Evolutionary conservation across 2,888 invertebrate genomes (phyloP).

Genomic region (Andrena praecox): DNA sequence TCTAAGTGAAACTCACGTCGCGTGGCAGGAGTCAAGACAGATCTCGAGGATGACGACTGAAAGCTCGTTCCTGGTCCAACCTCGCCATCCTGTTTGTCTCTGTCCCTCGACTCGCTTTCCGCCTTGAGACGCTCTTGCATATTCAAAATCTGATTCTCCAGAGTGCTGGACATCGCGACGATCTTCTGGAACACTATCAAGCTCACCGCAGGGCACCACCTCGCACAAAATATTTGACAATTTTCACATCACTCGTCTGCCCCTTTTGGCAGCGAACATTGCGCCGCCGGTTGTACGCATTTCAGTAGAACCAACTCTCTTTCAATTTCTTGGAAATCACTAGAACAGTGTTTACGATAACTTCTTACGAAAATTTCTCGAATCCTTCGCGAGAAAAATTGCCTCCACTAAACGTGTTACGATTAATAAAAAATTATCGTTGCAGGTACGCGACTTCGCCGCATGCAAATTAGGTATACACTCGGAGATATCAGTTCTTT

Average conservation of each 20-base stretch:
- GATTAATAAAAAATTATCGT: neutral
- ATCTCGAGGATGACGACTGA: slow-evolving; percentile 82
- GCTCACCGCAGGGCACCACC: slow-evolving; percentile 68
- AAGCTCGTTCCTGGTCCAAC: slow-evolving; percentile 83
- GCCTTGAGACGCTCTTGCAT: slow-evolving; percentile 92
- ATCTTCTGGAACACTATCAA: slow-evolving; percentile 50
- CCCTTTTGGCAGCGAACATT: slow-evolving; percentile 80
- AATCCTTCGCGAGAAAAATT: neutral
- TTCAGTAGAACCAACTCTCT: slow-evolving; percentile 65
- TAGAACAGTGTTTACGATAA: slow-evolving; percentile 37
- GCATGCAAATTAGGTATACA: neutral
- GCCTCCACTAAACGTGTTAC: neutral
- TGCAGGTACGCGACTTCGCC: neutral
- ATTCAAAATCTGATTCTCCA: slow-evolving; percentile 93
- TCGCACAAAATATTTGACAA: slow-evolving; percentile 77
- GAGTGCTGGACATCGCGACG: slow-evolving; percentile 88
- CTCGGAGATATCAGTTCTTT: neutral
- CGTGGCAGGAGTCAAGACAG: slow-evolving; percentile 81
- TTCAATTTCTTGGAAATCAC: slow-evolving; percentile 47
- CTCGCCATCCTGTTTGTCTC: slow-evolving; percentile 87
- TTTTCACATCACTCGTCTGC: slow-evolving; percentile 82
- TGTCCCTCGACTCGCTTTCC: slow-evolving; percentile 88
- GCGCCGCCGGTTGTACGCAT: slow-evolving; percentile 73
- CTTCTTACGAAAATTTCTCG: too few species aligned
- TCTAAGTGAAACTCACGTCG: slow-evolving; percentile 85